Evolutionary conservation across 2,888 invertebrate genomes (phyloP).

Genomic region (Chrysomela aeneicollis): DNA sequence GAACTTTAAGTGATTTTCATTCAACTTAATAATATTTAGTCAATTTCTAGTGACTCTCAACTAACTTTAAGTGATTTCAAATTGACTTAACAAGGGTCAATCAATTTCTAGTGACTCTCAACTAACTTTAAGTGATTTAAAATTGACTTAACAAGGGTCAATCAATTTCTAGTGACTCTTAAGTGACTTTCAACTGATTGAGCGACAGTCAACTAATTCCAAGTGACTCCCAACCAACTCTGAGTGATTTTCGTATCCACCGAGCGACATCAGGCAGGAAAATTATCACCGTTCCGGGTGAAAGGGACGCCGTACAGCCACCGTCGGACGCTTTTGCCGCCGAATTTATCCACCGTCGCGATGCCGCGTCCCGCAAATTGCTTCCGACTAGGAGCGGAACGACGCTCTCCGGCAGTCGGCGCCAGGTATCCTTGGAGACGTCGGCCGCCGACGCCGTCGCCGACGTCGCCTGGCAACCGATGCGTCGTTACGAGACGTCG

Average conservation of each 20-base stretch:
- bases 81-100: not conserved
- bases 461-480: slow-evolving; percentile 44
- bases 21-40: not conserved
- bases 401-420: slow-evolving; percentile 66
- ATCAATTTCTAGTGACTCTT: not conserved
- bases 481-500: slow-evolving; percentile 26
- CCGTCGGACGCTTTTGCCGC: not conserved
- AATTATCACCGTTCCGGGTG: too few relatives aligned
- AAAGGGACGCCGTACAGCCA: too few relatives aligned
- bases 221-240: too few relatives aligned
- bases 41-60: not conserved
- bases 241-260: too few relatives aligned
- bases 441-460: slow-evolving; percentile 55
- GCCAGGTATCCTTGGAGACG: slow-evolving; percentile 66
- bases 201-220: too few relatives aligned
- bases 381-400: slow-evolving; percentile 59
- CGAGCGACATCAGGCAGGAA: too few relatives aligned
- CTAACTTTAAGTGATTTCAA: not conserved
- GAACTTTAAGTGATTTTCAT: too few relatives aligned
- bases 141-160: not conserved
- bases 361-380: slow-evolving; percentile 21
- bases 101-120: not conserved
- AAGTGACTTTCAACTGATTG: not conserved
- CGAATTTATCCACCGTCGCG: not conserved
- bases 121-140: not conserved